These are phyloP conservation scores for Pachyuromys duprasi DNA, from an alignment of 2,797 vertebrate genomes.

Conservation along the genomic window DNA sequence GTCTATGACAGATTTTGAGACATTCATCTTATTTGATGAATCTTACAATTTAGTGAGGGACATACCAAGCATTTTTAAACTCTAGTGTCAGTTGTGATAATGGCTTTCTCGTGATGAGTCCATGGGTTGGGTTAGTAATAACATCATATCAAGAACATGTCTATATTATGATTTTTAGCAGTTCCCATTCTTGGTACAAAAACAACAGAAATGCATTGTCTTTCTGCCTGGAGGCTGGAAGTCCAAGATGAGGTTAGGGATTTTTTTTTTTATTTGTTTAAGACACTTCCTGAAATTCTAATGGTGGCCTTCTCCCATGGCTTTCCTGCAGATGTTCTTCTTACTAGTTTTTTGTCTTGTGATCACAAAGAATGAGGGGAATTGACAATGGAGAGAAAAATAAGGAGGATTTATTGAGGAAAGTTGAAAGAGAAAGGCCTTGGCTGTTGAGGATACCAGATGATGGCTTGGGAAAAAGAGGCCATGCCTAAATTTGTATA, in stretches of 20 bases:
- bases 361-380: neutral
- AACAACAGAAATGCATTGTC: neutral
- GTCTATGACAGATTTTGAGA: neutral
- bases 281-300: neutral
- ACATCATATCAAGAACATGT: neutral
- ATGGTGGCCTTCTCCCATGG: neutral
- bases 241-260: neutral
- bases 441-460: neutral
- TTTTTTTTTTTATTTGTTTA: neutral
- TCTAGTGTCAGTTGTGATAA: neutral
- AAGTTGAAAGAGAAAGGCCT: neutral
- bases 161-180: neutral
- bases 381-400: neutral
- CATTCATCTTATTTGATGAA: neutral
- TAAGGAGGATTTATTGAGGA: neutral
- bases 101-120: neutral
- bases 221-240: neutral
- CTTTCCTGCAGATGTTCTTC: neutral
- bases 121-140: neutral
- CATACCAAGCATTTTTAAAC: neutral
- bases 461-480: neutral
- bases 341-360: neutral
- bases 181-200: neutral
- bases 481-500: neutral
- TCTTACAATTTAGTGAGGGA: neutral